phyloP scores from a whole-genome alignment of 2,888 invertebrate species.

The Brachylomia viminalis region DNA sequence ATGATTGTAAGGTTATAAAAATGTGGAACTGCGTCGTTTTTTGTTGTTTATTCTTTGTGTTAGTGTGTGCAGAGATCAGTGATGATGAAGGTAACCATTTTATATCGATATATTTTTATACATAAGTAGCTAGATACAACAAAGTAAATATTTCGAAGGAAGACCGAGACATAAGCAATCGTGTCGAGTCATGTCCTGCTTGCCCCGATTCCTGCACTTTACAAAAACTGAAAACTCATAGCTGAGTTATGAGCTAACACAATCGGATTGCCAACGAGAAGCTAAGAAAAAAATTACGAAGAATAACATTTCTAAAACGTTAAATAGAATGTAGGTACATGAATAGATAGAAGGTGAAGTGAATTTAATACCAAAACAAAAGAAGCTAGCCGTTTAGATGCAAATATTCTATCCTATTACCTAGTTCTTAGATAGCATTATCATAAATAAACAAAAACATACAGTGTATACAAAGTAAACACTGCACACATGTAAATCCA shows the following conservation, averaged over 20 bases:
- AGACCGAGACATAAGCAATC: background rate
- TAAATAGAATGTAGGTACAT: background rate
- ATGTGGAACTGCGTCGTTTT: constrained; percentile 76
- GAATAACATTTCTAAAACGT: background rate
- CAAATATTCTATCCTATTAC: constrained; percentile 15
- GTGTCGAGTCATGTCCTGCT: background rate
- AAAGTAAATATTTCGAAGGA: background rate
- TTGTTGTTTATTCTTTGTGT: constrained; percentile 72
- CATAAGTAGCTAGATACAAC: background rate
- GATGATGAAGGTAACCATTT: constrained; percentile 66
- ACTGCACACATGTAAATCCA: background rate
- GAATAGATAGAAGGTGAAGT: background rate
- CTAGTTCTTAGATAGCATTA: constrained; percentile 26
- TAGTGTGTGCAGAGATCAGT: constrained; percentile 71
- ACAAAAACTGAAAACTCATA: background rate
- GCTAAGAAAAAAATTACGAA: background rate
- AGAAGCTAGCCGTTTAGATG: background rate
- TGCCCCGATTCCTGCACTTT: background rate
- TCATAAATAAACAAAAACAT: constrained; percentile 37
- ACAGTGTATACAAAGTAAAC: constrained; percentile 18
- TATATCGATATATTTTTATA: background rate
- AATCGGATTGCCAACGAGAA: background rate
- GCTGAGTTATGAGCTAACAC: background rate
- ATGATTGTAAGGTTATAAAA: constrained; percentile 62
- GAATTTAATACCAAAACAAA: constrained; percentile 15